Base-by-base conservation (phyloP, 2,797 vertebrate genomes). In the Hapalemur alaotrensis region DNA sequence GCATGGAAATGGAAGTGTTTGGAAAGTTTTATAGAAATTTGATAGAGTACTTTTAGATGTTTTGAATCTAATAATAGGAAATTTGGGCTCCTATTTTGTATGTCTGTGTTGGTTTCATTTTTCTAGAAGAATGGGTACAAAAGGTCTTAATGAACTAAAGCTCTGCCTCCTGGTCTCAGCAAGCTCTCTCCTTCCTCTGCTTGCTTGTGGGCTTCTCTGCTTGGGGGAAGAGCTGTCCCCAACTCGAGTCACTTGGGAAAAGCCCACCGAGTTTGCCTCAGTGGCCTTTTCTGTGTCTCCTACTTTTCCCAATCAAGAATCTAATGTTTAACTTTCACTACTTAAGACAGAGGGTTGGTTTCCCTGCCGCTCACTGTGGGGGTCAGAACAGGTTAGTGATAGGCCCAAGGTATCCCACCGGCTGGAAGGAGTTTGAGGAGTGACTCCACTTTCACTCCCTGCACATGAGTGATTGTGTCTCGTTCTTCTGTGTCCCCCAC, bases 71-170 rank as follows among this genome's bases (percentile, higher is more conserved):
- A 46, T 61, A 73, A 46, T 61, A 73, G 75, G 57, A 92, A 61
- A 80, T 88, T 25, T 59, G 59, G 43, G n/a, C 57, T 93, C 43
- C 10, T 81, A 43, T 59, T 59, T 61, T 61, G 15, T 80, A 41
- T 59, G 54, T 61, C 17, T 61, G 20, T 73, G 30, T 30, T 46
- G 7, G 7, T 86, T 93, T 82, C 43, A 30, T 75, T 92, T 89
- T 91, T 80, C 97, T 98, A 97, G 97, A 97, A 98, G 96, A 85
- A 57, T 97, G 72, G 95, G 97, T 97, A 85, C 76, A 94, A 98
- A 98, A 98, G 98, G 91, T 80, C 92, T 97, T 97, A 97, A 97
- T 97, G 97, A 98, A 96, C 95, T 57, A 63, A 81, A 75, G 22
- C 54, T 52, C 12, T 5, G 23, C 13, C 50, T 35, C n/a, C 80